Base-by-base conservation (phyloP, 2,113 vertebrate species). In the Amazona guildingii region DNA sequence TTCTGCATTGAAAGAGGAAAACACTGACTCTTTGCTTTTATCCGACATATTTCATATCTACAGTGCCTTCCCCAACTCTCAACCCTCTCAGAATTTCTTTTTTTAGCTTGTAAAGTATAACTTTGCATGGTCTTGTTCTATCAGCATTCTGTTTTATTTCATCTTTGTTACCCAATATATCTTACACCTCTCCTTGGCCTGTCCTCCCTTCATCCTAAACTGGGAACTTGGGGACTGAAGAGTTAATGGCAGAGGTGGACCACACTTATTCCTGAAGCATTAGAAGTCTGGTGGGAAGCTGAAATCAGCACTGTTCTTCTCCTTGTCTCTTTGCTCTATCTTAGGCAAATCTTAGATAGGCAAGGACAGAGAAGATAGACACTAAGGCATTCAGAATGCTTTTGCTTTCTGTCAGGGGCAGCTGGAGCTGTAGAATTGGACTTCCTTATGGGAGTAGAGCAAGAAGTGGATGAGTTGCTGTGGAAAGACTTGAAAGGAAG, bases 191-290 rank as follows among this genome's bases (percentile, higher is more conserved):
- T 15, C 11, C 31, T 68, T 68, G 35, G 17, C 8, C 51, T 79
- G 9, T 67, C 41, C 41, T 79, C 28, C 11, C 48, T 80, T 76
- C 59, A n/a, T 80, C 48, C 86, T 37, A 11, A 59, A 49, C 48
- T 80, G 39, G 31, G 46, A 61, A 28, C 31, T 39, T 48, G 27
- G 13, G 33, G 7, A 29, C 24, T 16, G n/a, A 83, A 35, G 43
- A 35, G 29, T 33, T 43, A 80, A 20, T 1, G 2, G 18, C 44
- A 73, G 84, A 73, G 48, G 24, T 1, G 0, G 35, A 44, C 43
- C 35, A 29, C 1, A 2, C 13, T n/a, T 39, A 16, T 3, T 70
- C 27, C 57, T 64, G 31, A 13, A 86, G 57, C 31, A 3, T 37
- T 46, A 21, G 48, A 54, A 72, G 21, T 28, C 24, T 27, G 18